Evolutionary conservation across 2,888 invertebrate genomes (phyloP).

Genomic region (Teleiodes luculella): DNA sequence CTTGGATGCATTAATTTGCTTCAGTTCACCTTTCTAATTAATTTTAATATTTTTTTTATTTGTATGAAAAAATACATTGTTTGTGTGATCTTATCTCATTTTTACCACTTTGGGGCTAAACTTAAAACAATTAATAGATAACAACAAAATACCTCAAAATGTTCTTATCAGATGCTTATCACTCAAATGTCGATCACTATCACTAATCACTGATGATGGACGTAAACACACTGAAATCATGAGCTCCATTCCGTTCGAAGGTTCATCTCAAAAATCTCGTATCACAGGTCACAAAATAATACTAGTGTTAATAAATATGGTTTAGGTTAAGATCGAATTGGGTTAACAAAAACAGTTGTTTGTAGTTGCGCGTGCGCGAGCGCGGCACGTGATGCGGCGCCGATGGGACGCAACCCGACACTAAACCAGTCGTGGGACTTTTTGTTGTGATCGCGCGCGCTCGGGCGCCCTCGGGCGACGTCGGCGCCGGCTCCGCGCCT

Average conservation of each 20-base stretch:
- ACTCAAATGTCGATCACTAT: slow-evolving; percentile 69
- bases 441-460: slow-evolving; percentile 71
- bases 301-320: slow-evolving; percentile 22
- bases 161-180: slow-evolving; percentile 63
- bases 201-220: slow-evolving; percentile 70
- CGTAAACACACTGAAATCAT: slow-evolving; percentile 71
- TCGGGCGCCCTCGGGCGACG: slow-evolving; percentile 60
- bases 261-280: slow-evolving; percentile 58
- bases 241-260: slow-evolving; percentile 71
- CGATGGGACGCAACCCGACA: slow-evolving; percentile 78
- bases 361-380: slow-evolving; percentile 66
- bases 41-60: no score
- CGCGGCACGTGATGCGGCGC: slow-evolving; percentile 71
- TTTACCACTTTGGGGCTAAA: neutral
- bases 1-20: no score
- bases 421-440: slow-evolving; percentile 76
- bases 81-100: neutral
- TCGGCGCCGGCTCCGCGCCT: slow-evolving; percentile 42
- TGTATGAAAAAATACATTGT: neutral
- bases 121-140: slow-evolving; percentile 18
- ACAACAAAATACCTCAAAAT: slow-evolving; percentile 56
- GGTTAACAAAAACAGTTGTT: slow-evolving; percentile 60
- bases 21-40: no score
- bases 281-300: slow-evolving; percentile 57
- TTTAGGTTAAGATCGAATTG: slow-evolving; percentile 31